phyloP scores from a whole-genome alignment of 2,113 vertebrate species.

The Saiga tatarica region DNA sequence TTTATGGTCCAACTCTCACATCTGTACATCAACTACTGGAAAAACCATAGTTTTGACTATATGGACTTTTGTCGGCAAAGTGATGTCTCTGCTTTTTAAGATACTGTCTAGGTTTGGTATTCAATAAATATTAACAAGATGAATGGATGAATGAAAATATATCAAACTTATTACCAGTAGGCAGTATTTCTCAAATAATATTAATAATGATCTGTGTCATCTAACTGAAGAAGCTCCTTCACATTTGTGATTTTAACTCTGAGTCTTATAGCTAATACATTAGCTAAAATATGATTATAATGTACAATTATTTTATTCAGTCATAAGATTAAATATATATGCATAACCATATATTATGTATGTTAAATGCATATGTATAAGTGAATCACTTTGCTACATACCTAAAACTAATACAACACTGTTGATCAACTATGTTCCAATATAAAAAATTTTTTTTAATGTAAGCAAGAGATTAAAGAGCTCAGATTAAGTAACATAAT shows the following conservation, averaged over 20 bases:
- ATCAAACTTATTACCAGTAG: neutral
- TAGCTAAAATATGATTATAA: neutral
- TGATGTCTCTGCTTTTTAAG: neutral
- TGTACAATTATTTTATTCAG: neutral
- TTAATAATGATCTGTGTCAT: neutral
- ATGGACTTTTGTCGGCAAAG: neutral
- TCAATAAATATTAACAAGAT: neutral
- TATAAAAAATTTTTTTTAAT: neutral
- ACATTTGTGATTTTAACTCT: neutral
- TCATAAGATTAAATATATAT: neutral
- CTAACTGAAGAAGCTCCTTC: neutral
- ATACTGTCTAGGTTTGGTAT: neutral
- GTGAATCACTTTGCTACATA: neutral
- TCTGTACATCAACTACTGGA: neutral
- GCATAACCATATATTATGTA: neutral
- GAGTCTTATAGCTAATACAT: neutral
- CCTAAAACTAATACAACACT: neutral
- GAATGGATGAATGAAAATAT: neutral
- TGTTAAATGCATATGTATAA: neutral
- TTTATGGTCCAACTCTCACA: neutral
- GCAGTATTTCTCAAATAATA: neutral
- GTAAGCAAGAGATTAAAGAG: neutral
- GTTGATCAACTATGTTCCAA: neutral
- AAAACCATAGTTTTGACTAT: neutral
- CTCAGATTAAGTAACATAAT: neutral